Evolutionary conservation across 2,888 invertebrate genomes (phyloP), one percentile per base, ranked within the genome.

Genomic region (Ethmia dodecea): DNA sequence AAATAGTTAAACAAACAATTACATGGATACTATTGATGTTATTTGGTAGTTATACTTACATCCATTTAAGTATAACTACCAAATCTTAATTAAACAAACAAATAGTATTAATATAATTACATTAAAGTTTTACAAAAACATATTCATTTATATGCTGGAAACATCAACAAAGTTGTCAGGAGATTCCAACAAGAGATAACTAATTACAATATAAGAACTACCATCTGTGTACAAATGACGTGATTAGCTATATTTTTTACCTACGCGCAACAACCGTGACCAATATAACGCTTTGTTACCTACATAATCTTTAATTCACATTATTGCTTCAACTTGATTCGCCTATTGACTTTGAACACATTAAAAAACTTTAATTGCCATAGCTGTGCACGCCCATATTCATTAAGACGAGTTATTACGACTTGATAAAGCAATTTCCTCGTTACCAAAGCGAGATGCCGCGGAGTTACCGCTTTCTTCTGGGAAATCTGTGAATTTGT

Each of bases 401-500:
- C 61, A 67, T 63, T 60, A 58, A 42, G 38, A 26, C 41, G 46
- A 48, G 53, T 20, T 20, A 51, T 52, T 53, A 53, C 55, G 52
- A 40, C 42, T 46, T 64, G 61, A 68, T 65, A 61, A 65, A 66
- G 65, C 45, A 52, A 56, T 59, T 56, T 52, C 47, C 52, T 48
- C 49, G 48, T 54, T 11, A 3, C 28, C 25, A 33, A 29, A 33
- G 31, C 25, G 12, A 24, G 33, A 32, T 39, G 18, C 37, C 40
- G 39, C 40, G 28, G 22, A 28, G 11, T 13, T 29, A 12, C 36
- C 36, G 38, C 44, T 47, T 51, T 53, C 57, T 73, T 67, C 68
- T 65, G 61, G 55, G 77, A 76, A 74, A 71, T 55, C 50, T 67
- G 65, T 52, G 71, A 73, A 73, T 75, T 77, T 70, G 69, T 75